Conservation (phyloP, 2,113 vertebrate genomes). For the Lathamus discolor region DNA sequence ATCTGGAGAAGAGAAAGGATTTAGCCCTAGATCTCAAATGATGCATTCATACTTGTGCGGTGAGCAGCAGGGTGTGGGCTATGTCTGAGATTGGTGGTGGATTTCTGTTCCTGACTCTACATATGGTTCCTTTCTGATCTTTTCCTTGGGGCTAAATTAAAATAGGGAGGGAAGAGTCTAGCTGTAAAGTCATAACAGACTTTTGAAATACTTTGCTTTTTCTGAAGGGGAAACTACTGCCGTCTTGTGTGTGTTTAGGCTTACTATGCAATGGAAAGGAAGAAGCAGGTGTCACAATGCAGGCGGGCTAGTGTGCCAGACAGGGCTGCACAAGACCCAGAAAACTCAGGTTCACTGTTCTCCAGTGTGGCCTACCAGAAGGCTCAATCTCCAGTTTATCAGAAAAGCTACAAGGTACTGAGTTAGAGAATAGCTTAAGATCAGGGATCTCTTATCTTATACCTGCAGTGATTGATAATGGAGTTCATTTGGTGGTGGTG, state of each 20-base stretch:
- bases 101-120: not conserved
- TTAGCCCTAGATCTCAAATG: not conserved
- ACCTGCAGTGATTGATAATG: not conserved
- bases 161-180: not conserved
- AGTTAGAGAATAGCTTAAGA: not conserved
- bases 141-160: not conserved
- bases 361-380: not conserved
- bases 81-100: not conserved
- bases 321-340: not conserved
- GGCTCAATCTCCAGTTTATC: not conserved
- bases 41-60: not conserved
- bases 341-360: not conserved
- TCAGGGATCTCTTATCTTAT: not conserved
- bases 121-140: not conserved
- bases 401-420: not conserved
- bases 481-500: not conserved
- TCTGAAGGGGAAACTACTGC: not conserved
- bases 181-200: not conserved
- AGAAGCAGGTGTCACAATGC: fast-evolving
- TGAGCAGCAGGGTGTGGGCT: not conserved
- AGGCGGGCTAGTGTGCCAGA: fast-evolving
- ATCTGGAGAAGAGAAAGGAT: not conserved
- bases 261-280: not conserved
- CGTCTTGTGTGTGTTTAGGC: fast-evolving
- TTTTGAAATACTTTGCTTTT: not conserved